Base-by-base conservation (phyloP, 2,113 vertebrate genomes). In the Lagopus leucura region DNA sequence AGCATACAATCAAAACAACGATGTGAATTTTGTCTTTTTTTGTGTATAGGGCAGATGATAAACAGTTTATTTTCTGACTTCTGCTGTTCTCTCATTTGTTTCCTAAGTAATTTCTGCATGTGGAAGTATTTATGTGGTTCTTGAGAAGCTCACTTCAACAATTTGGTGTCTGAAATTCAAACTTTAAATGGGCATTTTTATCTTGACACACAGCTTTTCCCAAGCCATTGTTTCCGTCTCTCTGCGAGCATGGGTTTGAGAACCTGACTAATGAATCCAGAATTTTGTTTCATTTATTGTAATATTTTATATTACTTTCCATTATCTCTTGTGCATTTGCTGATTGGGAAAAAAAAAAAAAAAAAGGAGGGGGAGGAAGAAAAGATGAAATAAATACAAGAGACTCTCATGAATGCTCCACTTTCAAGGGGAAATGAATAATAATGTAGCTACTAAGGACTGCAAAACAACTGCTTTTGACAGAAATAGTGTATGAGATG, bases 171-270 rank as follows among this genome's bases (percentile, higher is more conserved):
- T 85, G 64, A 32, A 87, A 70, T 82, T 69, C 67, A 87, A 71
- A 89, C 63, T 77, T 90, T 52, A 85, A 93, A 84, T 75, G 40
- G 80, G 42, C 12, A 42, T 50, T 87, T 96, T 93, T 95, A 92
- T 95, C 91, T 93, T 79, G 77, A 84, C 90, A 76, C 45, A 38
- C 89, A 93, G 80, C 57, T 92, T 89, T 91, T 87, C 40, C 65
- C 30, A 84, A 61, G 30, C 28, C 73, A 89, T 91, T 95, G 66
- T 93, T 90, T 87, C 78, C 82, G 16, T 50, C 72, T 36, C 74
- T 28, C 28, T 61, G 34, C 24, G 24, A 82, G 10, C 10, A 22
- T 8, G 70, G 60, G 45, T 54, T 19, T 73, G 30, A 74, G 58
- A 93, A 71, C 28, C 43, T 57, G 38, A 60, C 5, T 61, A 88